These are phyloP conservation scores for Dryoscopus gambensis DNA, from an alignment of 2,113 vertebrate genomes.

Conservation along the genomic window DNA sequence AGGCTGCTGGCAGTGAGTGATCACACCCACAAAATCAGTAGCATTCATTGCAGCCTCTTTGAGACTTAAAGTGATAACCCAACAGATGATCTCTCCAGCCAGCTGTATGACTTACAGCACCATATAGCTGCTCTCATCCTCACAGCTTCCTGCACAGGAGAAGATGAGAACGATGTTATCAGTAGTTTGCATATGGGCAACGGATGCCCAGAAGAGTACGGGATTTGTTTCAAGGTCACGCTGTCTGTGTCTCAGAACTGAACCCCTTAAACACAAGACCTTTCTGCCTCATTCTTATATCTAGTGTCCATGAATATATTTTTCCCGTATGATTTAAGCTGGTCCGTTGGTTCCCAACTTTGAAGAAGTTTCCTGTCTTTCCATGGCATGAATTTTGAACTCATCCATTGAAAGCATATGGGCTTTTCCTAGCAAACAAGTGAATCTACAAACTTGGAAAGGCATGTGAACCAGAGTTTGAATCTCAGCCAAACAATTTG, in stretches of 20 bases:
- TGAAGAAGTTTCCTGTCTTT: conserved; percentile 53
- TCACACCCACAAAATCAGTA: not conserved
- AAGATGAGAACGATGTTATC: not conserved
- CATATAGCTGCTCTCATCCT: not conserved
- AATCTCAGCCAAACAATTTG: conserved; percentile 67
- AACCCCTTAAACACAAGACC: not conserved
- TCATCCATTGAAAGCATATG: conserved; percentile 58
- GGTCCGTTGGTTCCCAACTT: conserved; percentile 17
- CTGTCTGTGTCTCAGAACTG: not conserved
- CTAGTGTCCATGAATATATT: not conserved
- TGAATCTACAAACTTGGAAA: conserved; percentile 48
- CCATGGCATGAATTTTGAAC: conserved; percentile 24
- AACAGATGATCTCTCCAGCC: not conserved
- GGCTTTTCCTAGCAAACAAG: conserved; percentile 23
- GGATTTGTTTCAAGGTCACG: not conserved
- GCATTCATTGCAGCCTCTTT: not conserved
- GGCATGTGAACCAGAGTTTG: conserved; percentile 54
- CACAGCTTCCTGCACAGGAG: not conserved
- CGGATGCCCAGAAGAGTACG: not conserved
- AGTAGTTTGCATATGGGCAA: not conserved
- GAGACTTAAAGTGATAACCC: not conserved
- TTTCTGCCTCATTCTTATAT: not conserved
- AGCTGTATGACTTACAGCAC: not conserved
- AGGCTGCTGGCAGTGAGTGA: not conserved
- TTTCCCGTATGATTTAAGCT: conserved; percentile 21